phyloP scores from a whole-genome alignment of 2,113 vertebrate species.

The Cyprinodon variegatus region DNA sequence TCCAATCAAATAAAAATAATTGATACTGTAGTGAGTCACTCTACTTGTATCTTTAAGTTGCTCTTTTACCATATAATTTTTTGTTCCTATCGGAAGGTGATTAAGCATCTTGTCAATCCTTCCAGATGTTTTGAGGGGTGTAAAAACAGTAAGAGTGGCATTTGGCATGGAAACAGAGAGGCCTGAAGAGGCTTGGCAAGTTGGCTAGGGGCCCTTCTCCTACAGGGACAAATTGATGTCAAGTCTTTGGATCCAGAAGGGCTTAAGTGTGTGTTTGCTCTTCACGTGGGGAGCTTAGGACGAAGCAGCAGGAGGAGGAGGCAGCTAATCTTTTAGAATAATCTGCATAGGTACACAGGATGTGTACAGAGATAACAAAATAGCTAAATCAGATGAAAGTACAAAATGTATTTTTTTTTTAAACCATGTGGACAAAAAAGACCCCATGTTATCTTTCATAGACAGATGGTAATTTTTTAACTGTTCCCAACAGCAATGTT shows the following conservation, averaged over 20 bases:
- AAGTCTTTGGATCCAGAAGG: conserved; percentile 88
- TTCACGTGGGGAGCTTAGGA: conserved; percentile 85
- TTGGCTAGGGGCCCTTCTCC: conserved; percentile 78
- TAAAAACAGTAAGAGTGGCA: neutral
- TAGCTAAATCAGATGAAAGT: conserved; percentile 2
- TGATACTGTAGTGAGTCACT: neutral
- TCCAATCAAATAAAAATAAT: no score
- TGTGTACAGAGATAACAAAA: conserved; percentile 1
- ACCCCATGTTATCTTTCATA: no score
- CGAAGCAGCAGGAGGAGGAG: conserved; percentile 87
- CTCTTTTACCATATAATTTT: neutral
- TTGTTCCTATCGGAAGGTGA: neutral
- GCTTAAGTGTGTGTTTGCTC: conserved; percentile 92
- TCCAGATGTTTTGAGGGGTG: conserved; percentile 4
- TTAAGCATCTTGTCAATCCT: conserved; percentile 1
- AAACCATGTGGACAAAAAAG: no score
- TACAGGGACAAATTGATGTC: conserved; percentile 88
- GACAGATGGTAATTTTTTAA: no score
- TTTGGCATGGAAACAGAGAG: conserved; percentile 2
- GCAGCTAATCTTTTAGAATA: conserved; percentile 84
- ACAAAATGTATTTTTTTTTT: no score
- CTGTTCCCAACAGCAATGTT: neutral
- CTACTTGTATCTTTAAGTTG: no score
- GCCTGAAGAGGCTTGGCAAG: conserved; percentile 32
- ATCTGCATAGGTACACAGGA: conserved; percentile 77